Conservation (phyloP, 2,113 vertebrate species). For the Gymnorhina tibicen region DNA sequence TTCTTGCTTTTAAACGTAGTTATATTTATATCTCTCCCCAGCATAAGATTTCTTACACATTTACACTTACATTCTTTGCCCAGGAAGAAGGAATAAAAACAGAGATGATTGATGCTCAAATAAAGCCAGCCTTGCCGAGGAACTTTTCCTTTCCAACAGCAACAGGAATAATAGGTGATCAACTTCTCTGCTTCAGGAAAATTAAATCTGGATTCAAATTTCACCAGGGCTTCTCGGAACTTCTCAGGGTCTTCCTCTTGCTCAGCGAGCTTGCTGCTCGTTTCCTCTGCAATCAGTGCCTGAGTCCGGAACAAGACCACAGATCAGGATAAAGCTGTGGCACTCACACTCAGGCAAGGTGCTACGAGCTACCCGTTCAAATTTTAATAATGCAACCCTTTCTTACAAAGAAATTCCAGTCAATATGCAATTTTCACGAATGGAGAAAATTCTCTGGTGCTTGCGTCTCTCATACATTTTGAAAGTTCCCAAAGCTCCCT, state of each 20-base stretch:
- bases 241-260: constrained; percentile 91
- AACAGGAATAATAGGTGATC: constrained; percentile 92
- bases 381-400: neutral
- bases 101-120: constrained; percentile 94
- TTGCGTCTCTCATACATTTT: neutral
- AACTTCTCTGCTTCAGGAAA: constrained; percentile 91
- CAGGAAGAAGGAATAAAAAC: constrained; percentile 97
- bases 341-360: neutral
- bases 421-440: neutral
- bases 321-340: neutral
- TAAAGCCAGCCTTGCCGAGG: constrained; percentile 97
- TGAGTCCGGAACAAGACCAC: constrained; percentile 36
- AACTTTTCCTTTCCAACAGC: constrained; percentile 96
- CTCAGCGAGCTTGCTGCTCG: constrained; percentile 83
- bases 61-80: constrained; percentile 90
- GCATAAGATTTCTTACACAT: neutral
- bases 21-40: neutral
- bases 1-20: neutral
- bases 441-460: neutral
- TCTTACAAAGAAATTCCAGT: neutral
- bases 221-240: constrained; percentile 88
- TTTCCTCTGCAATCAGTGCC: constrained; percentile 95
- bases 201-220: constrained; percentile 89
- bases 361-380: neutral
- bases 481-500: neutral